phyloP scores from a whole-genome alignment of 2,113 vertebrate genomes.

The Glareola pratincola region DNA sequence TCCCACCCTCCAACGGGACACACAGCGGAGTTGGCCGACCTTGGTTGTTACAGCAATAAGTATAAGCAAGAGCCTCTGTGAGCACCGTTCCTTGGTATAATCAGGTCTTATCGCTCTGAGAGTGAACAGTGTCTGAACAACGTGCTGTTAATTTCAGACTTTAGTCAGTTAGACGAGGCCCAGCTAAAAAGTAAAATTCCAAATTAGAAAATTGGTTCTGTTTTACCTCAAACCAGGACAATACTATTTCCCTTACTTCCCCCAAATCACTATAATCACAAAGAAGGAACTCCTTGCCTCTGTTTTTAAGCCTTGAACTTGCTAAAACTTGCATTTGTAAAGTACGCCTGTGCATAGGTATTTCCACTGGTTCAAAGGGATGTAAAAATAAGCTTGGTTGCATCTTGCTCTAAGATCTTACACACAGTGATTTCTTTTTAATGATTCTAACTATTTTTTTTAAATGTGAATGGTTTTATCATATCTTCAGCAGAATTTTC shows the following conservation, averaged over 20 bases:
- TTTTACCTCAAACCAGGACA: no score
- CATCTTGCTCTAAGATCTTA: not conserved
- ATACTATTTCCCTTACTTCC: not conserved
- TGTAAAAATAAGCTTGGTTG: not conserved
- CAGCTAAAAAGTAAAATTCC: no score
- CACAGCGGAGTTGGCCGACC: no score
- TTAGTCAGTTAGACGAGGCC: no score
- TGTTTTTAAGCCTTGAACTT: not conserved
- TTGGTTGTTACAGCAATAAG: no score
- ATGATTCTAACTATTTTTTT: rapidly evolving
- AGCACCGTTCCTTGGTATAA: no score
- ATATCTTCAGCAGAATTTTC: not conserved
- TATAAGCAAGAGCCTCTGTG: no score
- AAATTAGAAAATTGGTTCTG: no score
- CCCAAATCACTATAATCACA: not conserved
- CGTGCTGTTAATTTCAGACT: no score
- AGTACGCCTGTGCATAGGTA: not conserved
- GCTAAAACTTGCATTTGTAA: not conserved
- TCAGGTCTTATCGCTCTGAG: no score
- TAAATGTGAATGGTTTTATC: not conserved
- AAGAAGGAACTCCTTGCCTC: not conserved
- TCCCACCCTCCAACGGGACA: no score
- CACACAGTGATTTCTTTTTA: not conserved
- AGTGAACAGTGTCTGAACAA: no score
- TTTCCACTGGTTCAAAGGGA: not conserved